phyloP scores from a whole-genome alignment of 2,888 invertebrate species.

The Digitonthophagus gazella region DNA sequence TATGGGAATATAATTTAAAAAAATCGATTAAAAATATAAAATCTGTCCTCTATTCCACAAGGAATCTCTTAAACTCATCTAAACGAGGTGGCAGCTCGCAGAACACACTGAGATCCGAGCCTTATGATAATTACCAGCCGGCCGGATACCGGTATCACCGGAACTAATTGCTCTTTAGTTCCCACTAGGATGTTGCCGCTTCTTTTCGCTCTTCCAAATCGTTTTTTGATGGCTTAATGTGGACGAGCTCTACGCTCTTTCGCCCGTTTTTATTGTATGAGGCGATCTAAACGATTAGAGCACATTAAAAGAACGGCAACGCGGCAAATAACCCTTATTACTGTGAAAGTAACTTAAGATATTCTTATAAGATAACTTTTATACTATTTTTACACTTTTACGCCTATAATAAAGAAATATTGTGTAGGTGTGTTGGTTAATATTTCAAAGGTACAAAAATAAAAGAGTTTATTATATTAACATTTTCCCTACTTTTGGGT shows the following conservation, averaged over 20 bases:
- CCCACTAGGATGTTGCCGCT: background rate
- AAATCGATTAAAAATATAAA: background rate
- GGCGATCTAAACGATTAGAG: background rate
- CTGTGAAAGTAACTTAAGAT: background rate
- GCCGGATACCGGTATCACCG: background rate
- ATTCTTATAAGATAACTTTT: too few species aligned
- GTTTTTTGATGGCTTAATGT: constrained; percentile 14
- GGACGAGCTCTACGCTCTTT: background rate
- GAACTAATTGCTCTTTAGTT: constrained; percentile 7
- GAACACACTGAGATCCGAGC: background rate
- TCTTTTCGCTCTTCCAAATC: constrained; percentile 2
- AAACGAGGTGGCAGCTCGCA: background rate
- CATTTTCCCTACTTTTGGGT: too few species aligned
- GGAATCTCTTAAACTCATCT: background rate
- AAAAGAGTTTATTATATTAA: too few species aligned
- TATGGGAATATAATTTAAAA: background rate
- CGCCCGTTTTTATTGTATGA: constrained; percentile 1
- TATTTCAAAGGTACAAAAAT: too few species aligned
- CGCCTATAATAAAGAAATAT: too few species aligned
- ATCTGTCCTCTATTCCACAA: too few species aligned
- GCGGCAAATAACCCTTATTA: background rate
- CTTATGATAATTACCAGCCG: constrained; percentile 5
- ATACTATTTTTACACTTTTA: too few species aligned
- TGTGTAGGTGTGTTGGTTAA: too few species aligned
- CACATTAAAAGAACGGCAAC: background rate